Percentiles rank a stretch among this genome's conserved stretches.
Conservation (phyloP, 2,113 vertebrate genomes). For the Crocuta crocuta region DNA sequence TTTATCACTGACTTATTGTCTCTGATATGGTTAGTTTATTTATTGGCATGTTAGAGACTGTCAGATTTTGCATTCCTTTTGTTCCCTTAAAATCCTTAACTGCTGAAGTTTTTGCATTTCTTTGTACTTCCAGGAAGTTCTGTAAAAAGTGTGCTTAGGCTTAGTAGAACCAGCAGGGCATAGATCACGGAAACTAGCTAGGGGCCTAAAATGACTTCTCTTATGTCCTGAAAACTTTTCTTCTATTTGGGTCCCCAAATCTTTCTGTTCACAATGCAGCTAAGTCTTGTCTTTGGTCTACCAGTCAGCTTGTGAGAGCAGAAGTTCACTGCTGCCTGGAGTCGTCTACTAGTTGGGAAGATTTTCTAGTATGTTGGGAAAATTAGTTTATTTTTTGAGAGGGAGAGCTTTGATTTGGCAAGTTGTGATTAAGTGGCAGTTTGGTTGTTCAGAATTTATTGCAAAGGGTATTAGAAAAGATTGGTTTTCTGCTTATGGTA, state of each 20-base stretch:
- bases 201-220: not conserved
- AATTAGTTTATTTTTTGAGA: not conserved
- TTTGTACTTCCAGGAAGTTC: not conserved
- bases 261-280: not conserved
- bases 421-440: not conserved
- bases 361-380: not conserved
- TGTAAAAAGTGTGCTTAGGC: not conserved
- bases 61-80: not conserved
- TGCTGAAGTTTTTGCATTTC: not conserved
- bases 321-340: not conserved
- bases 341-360: not conserved
- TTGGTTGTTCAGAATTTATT: not conserved
- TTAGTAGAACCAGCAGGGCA: not conserved
- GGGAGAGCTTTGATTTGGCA: not conserved
- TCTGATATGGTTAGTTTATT: not conserved
- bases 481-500: not conserved
- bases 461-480: not conserved
- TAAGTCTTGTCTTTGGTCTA: not conserved
- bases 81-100: not conserved
- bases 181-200: not conserved
- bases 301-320: not conserved
- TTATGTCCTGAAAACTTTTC: not conserved
- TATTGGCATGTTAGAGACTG: not conserved
- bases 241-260: not conserved
- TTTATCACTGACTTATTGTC: not conserved